These are phyloP conservation scores for Dryoscopus gambensis DNA, from an alignment of 2,113 vertebrate species.

Conservation along the genomic window DNA sequence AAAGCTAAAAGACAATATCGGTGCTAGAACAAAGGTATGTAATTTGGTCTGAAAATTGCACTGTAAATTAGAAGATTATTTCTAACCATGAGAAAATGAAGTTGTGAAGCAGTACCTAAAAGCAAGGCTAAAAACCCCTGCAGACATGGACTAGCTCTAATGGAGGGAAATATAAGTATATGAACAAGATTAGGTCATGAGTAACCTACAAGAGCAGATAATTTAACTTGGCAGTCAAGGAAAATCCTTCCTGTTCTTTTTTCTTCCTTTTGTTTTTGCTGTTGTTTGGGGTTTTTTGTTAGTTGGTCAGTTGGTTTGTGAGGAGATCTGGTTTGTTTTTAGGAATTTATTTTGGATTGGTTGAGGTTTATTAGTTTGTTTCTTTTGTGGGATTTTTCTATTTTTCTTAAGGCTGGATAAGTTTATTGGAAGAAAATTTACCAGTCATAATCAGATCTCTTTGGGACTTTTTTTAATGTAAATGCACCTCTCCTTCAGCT, in stretches of 20 bases:
- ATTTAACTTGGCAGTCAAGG: background rate
- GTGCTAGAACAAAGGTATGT: background rate
- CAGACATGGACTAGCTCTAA: background rate
- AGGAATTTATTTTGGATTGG: background rate
- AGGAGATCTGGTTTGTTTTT: background rate
- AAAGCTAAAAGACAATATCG: slow-evolving; percentile 11
- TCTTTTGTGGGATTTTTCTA: background rate
- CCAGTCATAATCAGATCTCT: background rate
- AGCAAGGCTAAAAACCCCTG: background rate
- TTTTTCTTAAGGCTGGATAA: background rate
- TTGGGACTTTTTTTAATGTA: background rate
- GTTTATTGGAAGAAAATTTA: background rate
- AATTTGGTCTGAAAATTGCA: slow-evolving; percentile 26
- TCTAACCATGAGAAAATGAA: background rate
- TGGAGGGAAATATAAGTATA: background rate
- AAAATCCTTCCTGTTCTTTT: accelerated
- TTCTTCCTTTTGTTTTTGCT: accelerated
- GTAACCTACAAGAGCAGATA: background rate
- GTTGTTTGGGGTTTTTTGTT: accelerated
- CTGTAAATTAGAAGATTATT: slow-evolving; percentile 26
- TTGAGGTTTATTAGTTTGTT: accelerated
- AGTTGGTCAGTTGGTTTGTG: background rate
- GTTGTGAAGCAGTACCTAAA: background rate
- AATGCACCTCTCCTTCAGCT: background rate
- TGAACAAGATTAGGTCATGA: background rate